A percentile compares a stretch with the other conserved stretches of the same genome.
These are phyloP conservation scores for Morone saxatilis DNA, from an alignment of 2,113 vertebrate genomes.

Conservation along the genomic window DNA sequence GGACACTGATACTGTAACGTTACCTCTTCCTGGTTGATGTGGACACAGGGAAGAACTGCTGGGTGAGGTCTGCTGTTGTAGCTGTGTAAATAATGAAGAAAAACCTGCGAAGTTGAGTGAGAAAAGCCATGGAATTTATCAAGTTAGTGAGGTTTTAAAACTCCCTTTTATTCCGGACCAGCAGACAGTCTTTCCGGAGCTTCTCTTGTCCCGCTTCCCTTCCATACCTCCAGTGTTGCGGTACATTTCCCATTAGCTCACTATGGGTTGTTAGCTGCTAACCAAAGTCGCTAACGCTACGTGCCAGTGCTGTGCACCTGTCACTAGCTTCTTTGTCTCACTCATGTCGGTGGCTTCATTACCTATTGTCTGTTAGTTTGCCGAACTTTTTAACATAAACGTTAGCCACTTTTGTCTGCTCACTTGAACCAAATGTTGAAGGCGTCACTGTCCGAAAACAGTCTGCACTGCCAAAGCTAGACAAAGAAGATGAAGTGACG, in stretches of 20 bases:
- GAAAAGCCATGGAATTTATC: fast-evolving
- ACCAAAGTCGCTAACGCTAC: constrained; percentile 16
- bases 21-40: constrained; percentile 69
- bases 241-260: neutral
- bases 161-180: fast-evolving
- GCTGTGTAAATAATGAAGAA: constrained; percentile 13
- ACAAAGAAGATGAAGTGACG: constrained; percentile 43
- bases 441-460: neutral
- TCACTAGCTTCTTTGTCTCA: constrained; percentile 44
- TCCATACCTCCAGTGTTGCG: neutral
- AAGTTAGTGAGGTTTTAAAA: neutral
- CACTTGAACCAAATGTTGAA: neutral
- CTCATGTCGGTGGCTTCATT: neutral
- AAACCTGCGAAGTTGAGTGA: neutral
- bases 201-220: neutral
- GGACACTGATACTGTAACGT: neutral
- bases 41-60: constrained; percentile 23
- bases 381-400: neutral
- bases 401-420: no score
- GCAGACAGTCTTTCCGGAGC: neutral
- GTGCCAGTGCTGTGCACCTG: constrained; percentile 39
- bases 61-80: constrained; percentile 71
- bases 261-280: constrained; percentile 40
- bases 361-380: fast-evolving
- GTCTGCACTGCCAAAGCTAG: neutral